phyloP scores from a whole-genome alignment of 1,140 invertebrate species.

The Chironomus tepperi region DNA sequence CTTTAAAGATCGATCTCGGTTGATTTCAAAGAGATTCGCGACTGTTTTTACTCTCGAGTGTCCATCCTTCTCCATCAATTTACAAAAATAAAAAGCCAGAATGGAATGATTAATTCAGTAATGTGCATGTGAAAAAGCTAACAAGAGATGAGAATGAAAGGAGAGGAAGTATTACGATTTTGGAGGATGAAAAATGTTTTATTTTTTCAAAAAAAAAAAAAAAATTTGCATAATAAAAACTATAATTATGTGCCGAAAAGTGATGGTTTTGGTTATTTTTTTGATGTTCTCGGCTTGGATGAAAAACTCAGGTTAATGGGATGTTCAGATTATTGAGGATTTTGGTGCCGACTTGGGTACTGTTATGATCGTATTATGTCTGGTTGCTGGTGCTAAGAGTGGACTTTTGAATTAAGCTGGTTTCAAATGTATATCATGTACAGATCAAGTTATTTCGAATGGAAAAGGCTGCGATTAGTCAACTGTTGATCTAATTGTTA shows the following conservation, averaged over 20 bases:
- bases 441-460: too few species aligned
- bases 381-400: too few species aligned
- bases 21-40: background rate
- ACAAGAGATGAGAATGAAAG: background rate
- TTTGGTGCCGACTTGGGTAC: too few species aligned
- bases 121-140: background rate
- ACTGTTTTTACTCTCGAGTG: too few species aligned
- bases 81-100: background rate
- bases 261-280: background rate
- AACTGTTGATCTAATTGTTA: too few species aligned
- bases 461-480: too few species aligned
- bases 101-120: background rate
- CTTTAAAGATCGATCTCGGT: background rate
- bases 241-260: slow-evolving; percentile 13
- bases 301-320: too few species aligned
- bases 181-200: background rate
- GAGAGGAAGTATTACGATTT: background rate
- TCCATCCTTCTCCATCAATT: too few species aligned
- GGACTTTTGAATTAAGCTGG: too few species aligned
- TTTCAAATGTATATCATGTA: too few species aligned
- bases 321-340: too few species aligned
- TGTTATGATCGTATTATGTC: too few species aligned
- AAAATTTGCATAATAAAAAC: slow-evolving; percentile 9
- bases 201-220: background rate
- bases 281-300: background rate